Conservation (phyloP, 2,797 vertebrate species). For the Balearica regulorum region DNA sequence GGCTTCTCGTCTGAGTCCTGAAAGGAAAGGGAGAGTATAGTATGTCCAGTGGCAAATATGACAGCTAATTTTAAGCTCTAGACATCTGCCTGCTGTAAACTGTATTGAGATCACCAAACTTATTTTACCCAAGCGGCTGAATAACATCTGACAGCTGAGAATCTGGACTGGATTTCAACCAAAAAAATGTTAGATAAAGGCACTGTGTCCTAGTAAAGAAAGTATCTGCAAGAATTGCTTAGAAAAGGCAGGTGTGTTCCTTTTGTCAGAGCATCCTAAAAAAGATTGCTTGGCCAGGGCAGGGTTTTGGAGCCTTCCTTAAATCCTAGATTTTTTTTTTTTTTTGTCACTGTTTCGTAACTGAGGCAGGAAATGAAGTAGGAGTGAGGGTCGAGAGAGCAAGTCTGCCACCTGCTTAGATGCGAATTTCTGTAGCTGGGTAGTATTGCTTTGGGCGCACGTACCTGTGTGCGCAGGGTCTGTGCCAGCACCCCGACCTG, state of each 20-base stretch:
- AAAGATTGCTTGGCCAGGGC: background rate
- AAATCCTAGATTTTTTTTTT: background rate
- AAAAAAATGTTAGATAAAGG: background rate
- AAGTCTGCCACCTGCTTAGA: background rate
- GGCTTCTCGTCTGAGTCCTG: background rate
- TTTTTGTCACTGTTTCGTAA: background rate
- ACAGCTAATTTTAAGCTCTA: slow-evolving; percentile 52
- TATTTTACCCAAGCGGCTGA: slow-evolving; percentile 43
- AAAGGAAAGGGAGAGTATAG: background rate
- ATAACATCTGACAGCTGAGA: slow-evolving; percentile 60
- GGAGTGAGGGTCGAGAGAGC: background rate
- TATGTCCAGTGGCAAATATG: background rate
- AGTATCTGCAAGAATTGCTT: background rate
- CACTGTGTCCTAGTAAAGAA: background rate
- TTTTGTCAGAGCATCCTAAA: background rate
- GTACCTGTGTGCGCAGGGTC: background rate
- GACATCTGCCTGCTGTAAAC: slow-evolving; percentile 10
- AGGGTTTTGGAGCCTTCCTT: background rate
- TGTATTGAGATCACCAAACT: slow-evolving; percentile 55
- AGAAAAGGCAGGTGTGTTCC: background rate
- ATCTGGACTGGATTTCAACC: background rate
- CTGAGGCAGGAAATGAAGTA: background rate
- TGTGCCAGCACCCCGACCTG: background rate
- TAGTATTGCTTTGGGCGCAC: background rate
- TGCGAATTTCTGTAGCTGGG: background rate